phyloP scores from a whole-genome alignment of 2,888 invertebrate species.

The Hyles lineata region DNA sequence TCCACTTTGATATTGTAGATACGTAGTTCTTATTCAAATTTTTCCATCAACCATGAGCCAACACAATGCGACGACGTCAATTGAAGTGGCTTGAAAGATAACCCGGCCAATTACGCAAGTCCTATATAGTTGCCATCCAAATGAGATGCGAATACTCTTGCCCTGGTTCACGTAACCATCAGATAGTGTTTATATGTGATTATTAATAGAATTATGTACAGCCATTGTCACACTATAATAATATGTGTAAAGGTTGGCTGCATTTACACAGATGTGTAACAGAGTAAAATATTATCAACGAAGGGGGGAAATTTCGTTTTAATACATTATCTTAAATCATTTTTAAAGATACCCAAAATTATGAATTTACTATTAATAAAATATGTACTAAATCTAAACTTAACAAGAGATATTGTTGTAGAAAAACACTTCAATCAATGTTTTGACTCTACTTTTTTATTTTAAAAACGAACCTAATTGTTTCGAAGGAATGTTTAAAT shows the following conservation, averaged over 20 bases:
- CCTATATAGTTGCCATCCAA: conserved; percentile 33
- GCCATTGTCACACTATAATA: conserved; percentile 57
- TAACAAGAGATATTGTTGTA: no score
- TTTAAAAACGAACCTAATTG: no score
- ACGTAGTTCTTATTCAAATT: conserved; percentile 21
- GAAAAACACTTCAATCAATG: no score
- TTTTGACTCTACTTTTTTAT: no score
- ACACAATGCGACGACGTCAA: conserved; percentile 24
- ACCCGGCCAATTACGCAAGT: conserved; percentile 35
- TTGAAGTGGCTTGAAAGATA: conserved; percentile 25
- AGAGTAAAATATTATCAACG: no score
- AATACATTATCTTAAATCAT: no score
- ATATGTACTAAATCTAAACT: no score
- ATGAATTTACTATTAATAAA: no score
- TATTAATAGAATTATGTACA: conserved; percentile 65
- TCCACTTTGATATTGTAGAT: conserved; percentile 16
- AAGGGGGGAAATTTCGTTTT: no score
- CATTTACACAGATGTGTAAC: conserved; percentile 47
- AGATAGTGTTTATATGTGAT: conserved; percentile 47
- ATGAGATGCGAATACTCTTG: conserved; percentile 49
- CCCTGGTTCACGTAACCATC: conserved; percentile 41
- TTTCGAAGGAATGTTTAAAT: no score
- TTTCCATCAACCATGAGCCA: conserved; percentile 19
- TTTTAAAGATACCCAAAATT: no score
- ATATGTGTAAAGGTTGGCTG: conserved; percentile 41